These are phyloP conservation scores for Pangasius djambal DNA, from an alignment of 2,797 vertebrate genomes.

Conservation along the genomic window DNA sequence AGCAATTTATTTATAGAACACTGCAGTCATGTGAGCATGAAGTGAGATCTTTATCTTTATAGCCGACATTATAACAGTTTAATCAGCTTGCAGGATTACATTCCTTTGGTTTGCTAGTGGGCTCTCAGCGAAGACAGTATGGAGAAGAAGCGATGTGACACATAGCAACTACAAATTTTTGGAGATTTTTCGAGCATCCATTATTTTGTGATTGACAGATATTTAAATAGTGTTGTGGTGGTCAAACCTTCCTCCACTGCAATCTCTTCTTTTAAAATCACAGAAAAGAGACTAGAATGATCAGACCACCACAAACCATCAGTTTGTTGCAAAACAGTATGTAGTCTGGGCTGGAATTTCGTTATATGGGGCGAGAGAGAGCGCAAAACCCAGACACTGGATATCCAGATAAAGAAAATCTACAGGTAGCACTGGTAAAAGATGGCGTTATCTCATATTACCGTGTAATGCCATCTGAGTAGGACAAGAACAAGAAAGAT, in stretches of 20 bases:
- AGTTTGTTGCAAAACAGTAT: not conserved
- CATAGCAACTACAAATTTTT: not conserved
- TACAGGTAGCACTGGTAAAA: not conserved
- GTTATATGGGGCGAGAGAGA: not conserved
- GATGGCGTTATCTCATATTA: not conserved
- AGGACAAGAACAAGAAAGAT: not conserved
- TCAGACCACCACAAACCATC: not conserved
- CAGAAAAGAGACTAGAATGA: not conserved
- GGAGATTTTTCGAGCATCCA: not conserved
- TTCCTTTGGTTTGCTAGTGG: not conserved
- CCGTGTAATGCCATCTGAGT: not conserved
- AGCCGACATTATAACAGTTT: not conserved
- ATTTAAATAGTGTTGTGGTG: not conserved
- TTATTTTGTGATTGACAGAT: not conserved
- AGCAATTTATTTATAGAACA: constrained; percentile 11
- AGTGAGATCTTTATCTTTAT: not conserved
- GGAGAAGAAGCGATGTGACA: not conserved
- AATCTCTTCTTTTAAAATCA: not conserved
- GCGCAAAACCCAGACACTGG: not conserved
- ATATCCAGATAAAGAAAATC: not conserved
- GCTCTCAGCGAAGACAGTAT: not conserved
- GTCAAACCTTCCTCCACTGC: not conserved
- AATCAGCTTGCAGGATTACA: not conserved
- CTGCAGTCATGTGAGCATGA: not conserved
- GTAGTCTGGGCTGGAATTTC: not conserved